Conservation (phyloP, 2,888 invertebrate genomes). For the Leptinotarsa rubiginosa region DNA sequence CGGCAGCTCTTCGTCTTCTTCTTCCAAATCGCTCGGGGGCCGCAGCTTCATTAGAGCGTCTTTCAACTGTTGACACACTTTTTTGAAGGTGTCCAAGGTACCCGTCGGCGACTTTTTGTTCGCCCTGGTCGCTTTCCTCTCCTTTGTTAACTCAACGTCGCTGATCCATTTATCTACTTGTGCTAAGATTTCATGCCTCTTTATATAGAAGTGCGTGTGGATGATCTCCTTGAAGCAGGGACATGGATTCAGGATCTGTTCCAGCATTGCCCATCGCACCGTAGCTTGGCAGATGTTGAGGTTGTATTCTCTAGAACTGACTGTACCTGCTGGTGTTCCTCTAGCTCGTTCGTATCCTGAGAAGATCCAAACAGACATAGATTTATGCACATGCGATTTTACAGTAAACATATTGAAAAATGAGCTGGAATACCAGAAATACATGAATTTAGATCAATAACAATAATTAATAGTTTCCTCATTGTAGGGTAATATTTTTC, state of each 20-base stretch:
- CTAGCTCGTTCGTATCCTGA: conserved; percentile 83
- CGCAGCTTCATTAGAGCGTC: conserved; percentile 88
- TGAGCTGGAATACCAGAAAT: too few species aligned
- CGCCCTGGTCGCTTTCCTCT: conserved; percentile 73
- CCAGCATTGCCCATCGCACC: conserved; percentile 96
- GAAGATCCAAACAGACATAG: not conserved
- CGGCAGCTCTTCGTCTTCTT: conserved; percentile 55
- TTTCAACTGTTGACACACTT: conserved; percentile 73
- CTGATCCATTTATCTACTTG: conserved; percentile 93
- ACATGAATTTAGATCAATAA: too few species aligned
- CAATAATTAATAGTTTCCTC: too few species aligned
- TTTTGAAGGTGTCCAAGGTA: conserved; percentile 63
- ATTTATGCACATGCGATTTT: not conserved
- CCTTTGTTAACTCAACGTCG: conserved; percentile 83
- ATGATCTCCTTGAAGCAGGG: conserved; percentile 95
- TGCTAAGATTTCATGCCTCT: conserved; percentile 87
- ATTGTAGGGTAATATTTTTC: too few species aligned
- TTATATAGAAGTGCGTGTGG: conserved; percentile 94
- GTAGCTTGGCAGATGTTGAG: conserved; percentile 95
- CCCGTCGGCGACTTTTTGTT: conserved; percentile 62
- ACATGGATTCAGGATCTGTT: conserved; percentile 90
- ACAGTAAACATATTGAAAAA: too few species aligned
- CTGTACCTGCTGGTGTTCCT: conserved; percentile 85
- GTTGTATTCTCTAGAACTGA: conserved; percentile 93
- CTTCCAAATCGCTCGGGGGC: conserved; percentile 74